These are phyloP conservation scores for Drosophila miranda DNA, from an alignment of 1,140 invertebrate species.

Conservation along the genomic window DNA sequence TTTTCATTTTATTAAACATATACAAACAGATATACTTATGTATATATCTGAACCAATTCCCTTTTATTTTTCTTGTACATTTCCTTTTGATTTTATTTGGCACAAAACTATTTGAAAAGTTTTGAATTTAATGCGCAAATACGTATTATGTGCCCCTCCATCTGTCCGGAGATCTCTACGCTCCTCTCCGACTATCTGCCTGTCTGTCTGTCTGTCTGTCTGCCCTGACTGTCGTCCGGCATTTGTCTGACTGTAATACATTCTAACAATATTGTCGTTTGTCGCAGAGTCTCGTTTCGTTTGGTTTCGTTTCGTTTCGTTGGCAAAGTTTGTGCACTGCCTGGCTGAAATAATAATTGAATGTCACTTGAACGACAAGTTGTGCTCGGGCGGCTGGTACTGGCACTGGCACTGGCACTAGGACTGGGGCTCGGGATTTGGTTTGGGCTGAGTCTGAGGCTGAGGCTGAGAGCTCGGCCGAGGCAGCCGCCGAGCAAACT, in stretches of 20 bases:
- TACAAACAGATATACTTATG: slow-evolving; percentile 14
- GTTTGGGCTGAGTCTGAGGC: not conserved
- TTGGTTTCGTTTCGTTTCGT: slow-evolving; percentile 40
- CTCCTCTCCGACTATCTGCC: slow-evolving; percentile 3
- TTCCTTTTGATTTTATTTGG: slow-evolving; percentile 57
- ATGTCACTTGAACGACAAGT: slow-evolving; percentile 80
- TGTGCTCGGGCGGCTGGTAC: slow-evolving; percentile 20
- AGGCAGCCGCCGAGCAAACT: slow-evolving; percentile 44
- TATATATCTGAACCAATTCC: slow-evolving; percentile 13
- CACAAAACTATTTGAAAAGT: slow-evolving; percentile 75
- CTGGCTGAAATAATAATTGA: slow-evolving; percentile 79
- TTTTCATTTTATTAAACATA: slow-evolving; percentile 57
- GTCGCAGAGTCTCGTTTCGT: slow-evolving; percentile 28
- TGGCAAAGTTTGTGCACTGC: slow-evolving; percentile 64
- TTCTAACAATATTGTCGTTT: slow-evolving; percentile 77
- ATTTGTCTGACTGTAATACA: slow-evolving; percentile 64
- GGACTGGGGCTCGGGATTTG: not conserved
- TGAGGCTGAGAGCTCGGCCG: slow-evolving; percentile 2
- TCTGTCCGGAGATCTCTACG: not conserved
- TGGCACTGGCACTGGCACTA: not conserved
- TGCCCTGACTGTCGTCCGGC: slow-evolving; percentile 14
- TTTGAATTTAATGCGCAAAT: slow-evolving; percentile 80
- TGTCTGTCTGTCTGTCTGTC: slow-evolving; percentile 11
- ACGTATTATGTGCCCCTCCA: slow-evolving; percentile 56
- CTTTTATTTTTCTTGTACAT: slow-evolving; percentile 44